Base-by-base conservation (phyloP, 2,888 invertebrate genomes). In the Hydropsyche betteni region DNA sequence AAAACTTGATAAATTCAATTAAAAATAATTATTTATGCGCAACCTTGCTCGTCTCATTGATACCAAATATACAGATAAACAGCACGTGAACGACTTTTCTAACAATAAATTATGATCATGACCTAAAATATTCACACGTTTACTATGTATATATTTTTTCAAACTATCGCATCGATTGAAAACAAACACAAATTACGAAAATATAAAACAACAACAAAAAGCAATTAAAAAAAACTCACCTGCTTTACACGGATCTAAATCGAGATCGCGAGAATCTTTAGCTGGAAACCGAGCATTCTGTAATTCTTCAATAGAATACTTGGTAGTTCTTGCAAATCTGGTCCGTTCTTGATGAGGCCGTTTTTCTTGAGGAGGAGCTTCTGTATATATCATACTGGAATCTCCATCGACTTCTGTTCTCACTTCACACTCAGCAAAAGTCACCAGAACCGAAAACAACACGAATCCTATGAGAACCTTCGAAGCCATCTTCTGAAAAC, bases 241-340 rank as follows among this genome's bases (percentile, higher is more conserved):
- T 83, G 94, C 93, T 89, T 95, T 95, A 85, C 95, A 95, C 75
- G 95, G 92, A 86, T 95, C 95, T 88, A 94, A 86, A 83, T 95
- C 93, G 80, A 93, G 85, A 83, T 95, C 95, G 79, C 89, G 88
- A 64, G 93, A 93, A 77, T 91, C 89, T 82, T 91, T 91, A 78
- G 87, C 87, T 68, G 92, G 90, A 81, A 92, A 94, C 80, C 88
- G 86, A 74, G 85, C 88, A 74, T 85, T 88, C 81, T 92, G 83
- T 80, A 94, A 85, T 82, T 94, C 91, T 36, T 93, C 91, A 82
- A 91, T 88, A 74, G 91, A 91, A 83, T 89, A 92, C 81, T 85
- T 88, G 77, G 86, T 86, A 0, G 85, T 83, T 78, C 86, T 86
- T 24, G 84, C 84, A 53, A 74, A 75, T 34, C 80, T 83, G 83